Conservation (phyloP, 2,113 vertebrate species). For the Protobothrops mucrosquamatus region DNA sequence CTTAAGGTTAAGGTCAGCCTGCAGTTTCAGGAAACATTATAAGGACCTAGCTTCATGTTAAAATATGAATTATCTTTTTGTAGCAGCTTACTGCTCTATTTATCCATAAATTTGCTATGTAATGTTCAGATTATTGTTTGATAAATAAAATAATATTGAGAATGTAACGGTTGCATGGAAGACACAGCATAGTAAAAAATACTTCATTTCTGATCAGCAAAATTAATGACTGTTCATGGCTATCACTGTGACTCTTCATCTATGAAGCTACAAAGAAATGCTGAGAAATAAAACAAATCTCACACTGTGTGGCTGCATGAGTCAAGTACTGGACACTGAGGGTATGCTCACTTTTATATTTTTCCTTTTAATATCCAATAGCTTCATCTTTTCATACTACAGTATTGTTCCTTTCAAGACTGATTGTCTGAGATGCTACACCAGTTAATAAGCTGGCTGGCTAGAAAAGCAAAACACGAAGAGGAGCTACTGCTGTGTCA, state of each 20-base stretch:
- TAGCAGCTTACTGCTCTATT: not conserved
- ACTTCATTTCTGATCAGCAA: not conserved
- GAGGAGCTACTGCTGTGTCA: not conserved
- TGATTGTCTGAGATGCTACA: not conserved
- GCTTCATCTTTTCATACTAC: not conserved
- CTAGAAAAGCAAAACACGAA: not conserved
- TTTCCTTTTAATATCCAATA: not conserved
- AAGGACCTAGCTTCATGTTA: not conserved
- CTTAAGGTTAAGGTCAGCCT: not conserved
- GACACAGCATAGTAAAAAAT: not conserved
- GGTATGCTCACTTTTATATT: not conserved
- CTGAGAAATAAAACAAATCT: not conserved
- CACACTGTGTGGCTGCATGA: not conserved
- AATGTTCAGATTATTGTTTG: not conserved
- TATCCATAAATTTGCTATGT: not conserved
- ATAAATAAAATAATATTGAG: not conserved
- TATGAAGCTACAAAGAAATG: not conserved
- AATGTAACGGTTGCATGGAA: not conserved
- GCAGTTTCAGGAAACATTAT: not conserved
- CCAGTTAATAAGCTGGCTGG: not conserved
- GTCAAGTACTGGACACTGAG: not conserved
- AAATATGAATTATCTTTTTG: not conserved
- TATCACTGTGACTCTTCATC: not conserved
- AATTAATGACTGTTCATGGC: not conserved
- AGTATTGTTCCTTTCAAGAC: not conserved